Base-by-base conservation (phyloP, 2,888 invertebrate genomes). In the Amphipoea lucens region DNA sequence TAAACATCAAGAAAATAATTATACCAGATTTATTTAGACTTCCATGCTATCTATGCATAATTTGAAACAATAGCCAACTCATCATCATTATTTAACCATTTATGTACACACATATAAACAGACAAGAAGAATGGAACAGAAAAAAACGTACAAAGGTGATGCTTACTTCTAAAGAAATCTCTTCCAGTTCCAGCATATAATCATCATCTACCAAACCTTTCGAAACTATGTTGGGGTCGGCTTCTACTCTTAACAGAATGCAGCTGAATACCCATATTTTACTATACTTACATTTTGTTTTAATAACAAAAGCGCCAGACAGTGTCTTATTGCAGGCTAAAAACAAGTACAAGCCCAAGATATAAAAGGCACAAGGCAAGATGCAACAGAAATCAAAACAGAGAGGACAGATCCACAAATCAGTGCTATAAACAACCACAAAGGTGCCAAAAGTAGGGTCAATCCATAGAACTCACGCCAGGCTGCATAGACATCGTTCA, bases 401-500 rank as follows among this genome's bases (percentile, higher is more conserved):
- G 14, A 51, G 29, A 54, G 14, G 77, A 67, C 48, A 76, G 54
- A 4, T 48, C 4, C 36, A 23, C n/a, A 81, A 82, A 65, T 51
- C 57, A 40, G 77, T 84, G 84, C 84, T 54, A 9, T 29, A 66
- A 66, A 66, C 45, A n/a, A 45, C 36, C 54, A 69, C 23, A 74
- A 71, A 42, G 48, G 84, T 84, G 84, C 84, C 11, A 69, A 45
- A 66, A 69, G 9, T 40, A 73, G 36, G 1, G 68, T 23, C 6
- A 45, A 65, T 71, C 42, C 1, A 72, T 63, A n/a, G 29, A 48
- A 97, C 97, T 97, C 94, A 97, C 97, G 97, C 97, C 97, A 97
- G 20, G 97, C 97, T 68, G 97, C 97, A 90, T 97, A 97, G 40
- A 97, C 97, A 90, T 97, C 97, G 90, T 97, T 97, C 97, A 97